Base-by-base conservation (phyloP, 1,140 invertebrate species). In the Cotesia vestalis region DNA sequence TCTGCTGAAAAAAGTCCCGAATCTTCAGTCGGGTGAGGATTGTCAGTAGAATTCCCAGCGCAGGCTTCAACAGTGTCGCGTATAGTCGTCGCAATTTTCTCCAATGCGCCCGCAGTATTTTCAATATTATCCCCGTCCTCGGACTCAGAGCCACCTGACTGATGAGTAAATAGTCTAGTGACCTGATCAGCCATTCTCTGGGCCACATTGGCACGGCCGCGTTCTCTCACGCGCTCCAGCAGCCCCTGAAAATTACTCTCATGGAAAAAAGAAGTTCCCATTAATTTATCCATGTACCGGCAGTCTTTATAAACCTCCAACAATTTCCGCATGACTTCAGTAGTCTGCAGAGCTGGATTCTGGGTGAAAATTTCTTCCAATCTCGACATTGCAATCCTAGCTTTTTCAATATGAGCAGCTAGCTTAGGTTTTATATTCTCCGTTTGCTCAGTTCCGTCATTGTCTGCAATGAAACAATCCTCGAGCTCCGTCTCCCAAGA, bases 401-500 rank as follows among this genome's bases (percentile, higher is more conserved):
- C 92, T 66, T 91, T 90, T 77, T 94, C 92, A 66, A 95, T 93
- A 77, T 94, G 93, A 2, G 89, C 90, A 1, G 92, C 89, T 57
- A 94, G 86, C 62, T 92, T 90, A 1, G 92, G 91, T 77, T 93
- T 90, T 35, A 91, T 84, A 75, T 76, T 85, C 66, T 84, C 84
- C 27, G 79, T 83, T 73, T 86, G 82, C 34, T 86, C 85, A n/a
- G 78, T 77, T 8, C 75, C 79, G 53, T 86, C 85, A 4, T 76
- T 81, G 66, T 88, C 84, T 2, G 84, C 83, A 59, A 87, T 81
- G 5, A 84, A 78, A 76, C 84, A 73, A 76, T 90, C 89, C 66
- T 91, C 90, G 72, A 92, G 91, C 82, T 95, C 92, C 0, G 95
- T 97, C 84, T 96, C 94, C 94, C 94, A 95, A 0, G 94, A 94